Evolutionary conservation across 2,888 invertebrate genomes (phyloP), one percentile per base, ranked within the genome.

Genomic region (Escarpia spicata): DNA sequence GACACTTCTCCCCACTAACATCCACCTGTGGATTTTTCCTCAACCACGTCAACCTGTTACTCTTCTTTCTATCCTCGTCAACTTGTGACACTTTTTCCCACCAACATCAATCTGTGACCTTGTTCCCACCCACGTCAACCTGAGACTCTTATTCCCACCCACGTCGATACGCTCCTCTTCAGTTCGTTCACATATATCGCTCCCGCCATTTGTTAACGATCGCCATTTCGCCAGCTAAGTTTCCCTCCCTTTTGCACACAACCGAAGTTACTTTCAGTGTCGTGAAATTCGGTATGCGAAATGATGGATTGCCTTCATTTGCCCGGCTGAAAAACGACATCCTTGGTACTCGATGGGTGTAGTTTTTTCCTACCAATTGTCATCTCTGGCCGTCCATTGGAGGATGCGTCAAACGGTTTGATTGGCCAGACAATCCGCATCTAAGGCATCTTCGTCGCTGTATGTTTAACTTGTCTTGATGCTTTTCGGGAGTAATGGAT

Each of bases 251-350:
- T 75, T 6, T 26, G 75, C 75, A 75, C n/a, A 26, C 75, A 75
- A 75, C 75, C n/a, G n/a, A 75, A 75, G 19, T 75, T 75, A 75
- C 75, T 75, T 26, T 15, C 75, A 26, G 75, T 26, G 75, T n/a
- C 6, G 75, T 75, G 75, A 75, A 75, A 75, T 75, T 75, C n/a
- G 75, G 19, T 75, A 75, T 75, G 75, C 75, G n/a, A 75, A 75
- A 75, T 75, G 75, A 75, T 75, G 75, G 75, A 75, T 75, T 75
- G 75, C 75, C n/a, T 75, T 75, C 3, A 75, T 75, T 75, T 75
- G n/a, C 75, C 26, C 75, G 4, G 26, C 75, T 75, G 75, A 75
- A 75, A 75, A 75, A 75, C n/a, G 26, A 75, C 75, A 9, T 12
- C 9, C 52, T 52, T 9, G 52, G 52, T 52, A 52, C 75, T 19